A percentile compares a stretch with the other conserved stretches of the same genome.
These are phyloP conservation scores for Pegea sp. DNA, from an alignment of 23 tunicate species.

Conservation along the genomic window DNA sequence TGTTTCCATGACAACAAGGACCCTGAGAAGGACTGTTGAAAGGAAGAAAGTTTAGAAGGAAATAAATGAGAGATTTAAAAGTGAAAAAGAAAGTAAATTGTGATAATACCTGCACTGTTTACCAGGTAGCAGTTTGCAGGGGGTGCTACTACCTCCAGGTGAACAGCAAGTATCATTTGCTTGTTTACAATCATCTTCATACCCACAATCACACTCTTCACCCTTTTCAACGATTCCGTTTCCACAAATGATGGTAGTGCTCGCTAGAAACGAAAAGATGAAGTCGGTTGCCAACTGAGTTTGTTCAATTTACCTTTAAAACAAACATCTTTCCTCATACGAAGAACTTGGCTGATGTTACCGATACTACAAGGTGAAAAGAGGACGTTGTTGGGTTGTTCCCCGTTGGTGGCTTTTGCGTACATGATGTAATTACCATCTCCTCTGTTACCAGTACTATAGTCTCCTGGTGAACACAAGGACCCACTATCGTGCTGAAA, in stretches of 20 bases:
- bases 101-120: constrained; percentile 68
- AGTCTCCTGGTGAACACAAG: constrained; percentile 80
- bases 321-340: constrained; percentile 42
- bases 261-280: neutral
- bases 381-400: constrained; percentile 33
- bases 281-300: neutral
- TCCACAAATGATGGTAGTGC: no score
- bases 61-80: no score
- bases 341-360: constrained; percentile 69
- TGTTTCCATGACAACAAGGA: constrained; percentile 38
- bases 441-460: constrained; percentile 1
- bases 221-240: constrained; percentile 65
- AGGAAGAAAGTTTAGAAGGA: no score
- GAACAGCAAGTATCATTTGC: constrained; percentile 39
- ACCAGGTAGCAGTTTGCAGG: constrained; percentile 40
- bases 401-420: constrained; percentile 84
- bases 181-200: constrained; percentile 24
- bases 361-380: constrained; percentile 67
- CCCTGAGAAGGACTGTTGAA: constrained; percentile 48
- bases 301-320: constrained; percentile 45
- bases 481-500: constrained; percentile 65
- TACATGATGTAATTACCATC: constrained; percentile 89
- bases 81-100: no score
- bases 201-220: constrained; percentile 96
- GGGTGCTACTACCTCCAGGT: constrained; percentile 32